Evolutionary conservation across 1,140 invertebrate species (phyloP), one percentile per base, ranked within the genome.

Genomic region (Lerema accius): DNA sequence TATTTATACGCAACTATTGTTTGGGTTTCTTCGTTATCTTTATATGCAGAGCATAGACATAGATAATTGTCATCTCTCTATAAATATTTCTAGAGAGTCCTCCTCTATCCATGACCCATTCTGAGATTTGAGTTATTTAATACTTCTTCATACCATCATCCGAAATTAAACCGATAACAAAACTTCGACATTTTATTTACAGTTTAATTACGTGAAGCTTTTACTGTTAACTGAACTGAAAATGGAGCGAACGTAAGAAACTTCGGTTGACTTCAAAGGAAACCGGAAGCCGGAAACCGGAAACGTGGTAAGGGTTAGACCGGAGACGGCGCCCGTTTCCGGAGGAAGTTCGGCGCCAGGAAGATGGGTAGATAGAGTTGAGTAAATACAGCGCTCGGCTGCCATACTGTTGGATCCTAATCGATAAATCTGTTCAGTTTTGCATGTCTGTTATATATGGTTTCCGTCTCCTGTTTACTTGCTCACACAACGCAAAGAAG

Each of bases 291-390:
- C 86, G 86, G 84, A 85, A 90, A 86, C 84, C 82, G 87, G 87
- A 90, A 88, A 78, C 76, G 73, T 71, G 80, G 87, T 79, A 90
- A 90, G 87, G 87, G 87, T 88, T 90, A 86, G 78, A 86, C 72
- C 83, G 87, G 85, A 87, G 86, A 88, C 87, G 87, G 83, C 82
- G 81, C 81, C 72, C 82, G 84, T 86, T 87, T 90, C 87, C 85
- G 80, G 53, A 79, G 85, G 85, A 90, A 87, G 80, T 73, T 45
- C 70, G 84, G 87, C 85, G 87, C 87, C 87, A 88, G 87, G 84
- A 90, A 88, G 84, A 79, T 86, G 73, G 79, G 72, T 83, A 79
- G 70, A 78, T 77, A 76, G 62, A 76, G 73, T 37, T 37, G 81
- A 46, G 42, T 87, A 88, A 86, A 90, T 86, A 83, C 80, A 81